Percentiles rank a stretch among this genome's conserved stretches.
Evolutionary conservation across 2,113 vertebrate genomes (phyloP).

Genomic region (Litocranius walleri): DNA sequence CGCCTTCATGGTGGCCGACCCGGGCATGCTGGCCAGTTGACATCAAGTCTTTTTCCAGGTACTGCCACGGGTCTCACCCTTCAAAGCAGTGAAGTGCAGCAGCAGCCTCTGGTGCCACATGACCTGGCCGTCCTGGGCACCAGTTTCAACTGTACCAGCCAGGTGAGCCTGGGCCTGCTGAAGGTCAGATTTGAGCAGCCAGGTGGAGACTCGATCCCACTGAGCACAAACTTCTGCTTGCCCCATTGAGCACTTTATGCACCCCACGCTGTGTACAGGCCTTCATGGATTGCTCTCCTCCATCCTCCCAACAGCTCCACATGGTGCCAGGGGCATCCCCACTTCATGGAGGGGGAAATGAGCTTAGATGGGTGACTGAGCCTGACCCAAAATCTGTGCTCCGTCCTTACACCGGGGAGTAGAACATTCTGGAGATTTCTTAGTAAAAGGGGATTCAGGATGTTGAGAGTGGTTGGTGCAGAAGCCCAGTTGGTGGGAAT

Average conservation of each 20-base stretch:
- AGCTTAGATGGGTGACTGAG: neutral
- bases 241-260: neutral
- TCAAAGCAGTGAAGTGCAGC: constrained; percentile 45
- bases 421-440: neutral
- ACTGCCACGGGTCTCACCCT: constrained; percentile 1
- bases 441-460: neutral
- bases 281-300: neutral
- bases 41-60: neutral
- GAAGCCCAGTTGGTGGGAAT: neutral
- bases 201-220: neutral
- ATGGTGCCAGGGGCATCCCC: neutral
- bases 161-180: neutral
- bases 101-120: neutral
- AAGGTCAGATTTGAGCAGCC: neutral
- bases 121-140: constrained; percentile 30
- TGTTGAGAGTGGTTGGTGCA: neutral
- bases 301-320: neutral
- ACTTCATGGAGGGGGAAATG: neutral
- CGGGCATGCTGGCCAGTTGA: neutral
- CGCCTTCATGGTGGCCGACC: constrained; percentile 7
- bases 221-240: neutral
- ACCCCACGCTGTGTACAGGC: neutral
- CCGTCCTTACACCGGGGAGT: neutral
- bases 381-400: neutral
- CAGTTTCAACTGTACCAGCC: constrained; percentile 57